Percentiles rank a stretch among this genome's conserved stretches.
phyloP scores from a whole-genome alignment of 2,888 invertebrate species.

The Drosophila yooni region DNA sequence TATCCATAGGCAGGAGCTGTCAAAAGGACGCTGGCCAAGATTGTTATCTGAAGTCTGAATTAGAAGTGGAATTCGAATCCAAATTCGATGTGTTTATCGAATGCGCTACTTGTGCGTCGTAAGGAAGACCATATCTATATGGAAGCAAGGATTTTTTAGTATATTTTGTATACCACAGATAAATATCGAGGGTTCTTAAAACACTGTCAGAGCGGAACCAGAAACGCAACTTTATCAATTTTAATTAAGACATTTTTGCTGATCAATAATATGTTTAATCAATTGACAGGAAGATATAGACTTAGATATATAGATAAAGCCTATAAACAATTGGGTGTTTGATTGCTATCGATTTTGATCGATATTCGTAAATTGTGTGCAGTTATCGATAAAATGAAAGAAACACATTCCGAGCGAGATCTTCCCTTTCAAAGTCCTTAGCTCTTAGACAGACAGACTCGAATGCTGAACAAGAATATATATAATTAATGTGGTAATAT shows the following conservation, averaged over 20 bases:
- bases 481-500: neutral
- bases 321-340: too few species aligned
- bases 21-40: slow-evolving; percentile 12
- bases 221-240: neutral
- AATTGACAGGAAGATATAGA: too few species aligned
- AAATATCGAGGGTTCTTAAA: too few species aligned
- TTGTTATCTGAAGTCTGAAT: neutral
- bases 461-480: neutral
- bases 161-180: neutral
- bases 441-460: neutral
- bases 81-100: neutral
- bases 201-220: neutral
- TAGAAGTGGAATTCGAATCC: neutral
- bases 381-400: neutral
- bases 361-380: neutral
- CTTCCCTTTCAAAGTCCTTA: neutral
- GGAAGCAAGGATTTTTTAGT: rapidly evolving
- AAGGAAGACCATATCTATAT: neutral
- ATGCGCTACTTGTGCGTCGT: slow-evolving; percentile 18
- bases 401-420: too few species aligned
- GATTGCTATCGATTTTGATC: neutral
- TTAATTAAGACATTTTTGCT: neutral
- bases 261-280: too few species aligned
- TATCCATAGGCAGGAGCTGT: slow-evolving; percentile 35
- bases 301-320: too few species aligned